These are phyloP conservation scores for Lichenostomus cassidix DNA, from an alignment of 2,113 vertebrate genomes.

Conservation along the genomic window DNA sequence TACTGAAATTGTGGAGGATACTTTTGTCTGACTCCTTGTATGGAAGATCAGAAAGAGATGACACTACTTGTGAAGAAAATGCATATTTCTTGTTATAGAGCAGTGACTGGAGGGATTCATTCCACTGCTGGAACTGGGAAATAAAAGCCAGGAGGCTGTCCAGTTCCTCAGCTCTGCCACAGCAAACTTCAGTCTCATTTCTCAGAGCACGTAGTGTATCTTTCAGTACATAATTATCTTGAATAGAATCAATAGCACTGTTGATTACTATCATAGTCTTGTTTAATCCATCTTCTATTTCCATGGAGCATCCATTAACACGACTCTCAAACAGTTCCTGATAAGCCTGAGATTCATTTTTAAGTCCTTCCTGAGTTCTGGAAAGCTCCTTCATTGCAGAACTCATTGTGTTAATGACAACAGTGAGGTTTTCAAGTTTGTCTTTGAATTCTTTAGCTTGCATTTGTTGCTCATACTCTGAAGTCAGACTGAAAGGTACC, in stretches of 20 bases:
- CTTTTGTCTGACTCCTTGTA: neutral
- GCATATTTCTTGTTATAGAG: conserved; percentile 15
- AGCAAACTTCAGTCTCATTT: conserved; percentile 35
- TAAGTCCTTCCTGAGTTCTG: conserved; percentile 64
- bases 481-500: conserved; percentile 46
- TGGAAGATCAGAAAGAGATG: neutral
- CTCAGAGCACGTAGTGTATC: neutral
- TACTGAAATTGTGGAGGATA: conserved; percentile 28
- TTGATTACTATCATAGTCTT: conserved; percentile 79
- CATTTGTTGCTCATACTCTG: conserved; percentile 54
- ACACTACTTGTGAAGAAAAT: conserved; percentile 20
- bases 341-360: conserved; percentile 65
- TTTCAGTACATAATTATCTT: conserved; percentile 73
- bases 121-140: conserved; percentile 62
- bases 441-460: conserved; percentile 40
- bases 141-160: conserved; percentile 63
- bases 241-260: conserved; percentile 76
- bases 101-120: conserved; percentile 69
- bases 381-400: conserved; percentile 60
- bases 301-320: conserved; percentile 65
- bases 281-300: conserved; percentile 80
- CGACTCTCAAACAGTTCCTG: conserved; percentile 57
- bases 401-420: conserved; percentile 51
- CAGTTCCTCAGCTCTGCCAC: conserved; percentile 57
- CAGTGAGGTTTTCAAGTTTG: conserved; percentile 68